Evolutionary conservation across 2,113 vertebrate species (phyloP), one percentile per base, ranked within the genome.

Genomic region (Eira barbara): DNA sequence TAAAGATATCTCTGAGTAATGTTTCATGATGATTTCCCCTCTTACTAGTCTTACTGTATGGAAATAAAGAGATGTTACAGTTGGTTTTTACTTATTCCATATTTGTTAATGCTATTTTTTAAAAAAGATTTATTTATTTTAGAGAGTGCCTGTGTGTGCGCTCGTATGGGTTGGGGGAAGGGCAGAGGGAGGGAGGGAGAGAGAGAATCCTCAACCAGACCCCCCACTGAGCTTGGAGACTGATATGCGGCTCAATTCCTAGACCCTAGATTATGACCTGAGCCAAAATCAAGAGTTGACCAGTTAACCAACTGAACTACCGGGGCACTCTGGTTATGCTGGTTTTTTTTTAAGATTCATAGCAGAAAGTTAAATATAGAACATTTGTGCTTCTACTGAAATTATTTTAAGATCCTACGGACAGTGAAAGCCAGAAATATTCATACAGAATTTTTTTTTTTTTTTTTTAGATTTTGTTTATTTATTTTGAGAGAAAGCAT

Each of bases 61-160:
- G 21, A 92, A 96, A 92, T 93, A 81, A 27, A 93, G 42, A 74
- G 52, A 65, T 96, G 91, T 89, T 94, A 42, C 34, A 42, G 45
- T 82, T 71, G 10, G 85, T 85, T 97, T 67, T 55, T 5, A 91
- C 25, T 94, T 6, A 84, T 79, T 88, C 17, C 21, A 6, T 85
- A 47, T 34, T 83, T 89, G 80, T 83, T 73, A 81, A 76, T 59
- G 10, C 36, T 93, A 18, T 36, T 69, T 36, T 69, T 69, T 10
- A 9, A 21, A 69, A 69, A 69, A n/a, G 67, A 69, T 69, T 36
- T 69, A 67, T 67, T n/a, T 67, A 15, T 67, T 67, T 67, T 67
- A 67, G 65, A 69, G 34, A 69, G 67, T 4, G 31, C 7, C 0
- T 34, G 18, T 3, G 8, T 20, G 34, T 36, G 34, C 1, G 0